A percentile compares a stretch with the other conserved stretches of the same genome.
These are phyloP conservation scores for Drosophila kurseongensis DNA, from an alignment of 1,140 invertebrate genomes.

Conservation along the genomic window DNA sequence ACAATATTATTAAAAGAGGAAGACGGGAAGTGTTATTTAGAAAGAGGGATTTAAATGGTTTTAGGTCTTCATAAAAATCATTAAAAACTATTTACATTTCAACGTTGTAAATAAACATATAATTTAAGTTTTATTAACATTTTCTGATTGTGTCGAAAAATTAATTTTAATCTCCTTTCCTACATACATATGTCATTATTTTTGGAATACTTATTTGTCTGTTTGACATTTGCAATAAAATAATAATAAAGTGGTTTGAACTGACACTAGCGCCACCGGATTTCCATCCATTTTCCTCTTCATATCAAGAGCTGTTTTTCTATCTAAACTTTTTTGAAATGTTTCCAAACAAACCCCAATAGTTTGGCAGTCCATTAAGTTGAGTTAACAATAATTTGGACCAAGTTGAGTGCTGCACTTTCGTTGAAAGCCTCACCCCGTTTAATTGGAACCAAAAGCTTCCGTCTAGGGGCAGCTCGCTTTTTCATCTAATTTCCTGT, in stretches of 20 bases:
- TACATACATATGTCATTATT: no score
- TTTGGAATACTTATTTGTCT: no score
- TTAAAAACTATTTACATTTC: background rate
- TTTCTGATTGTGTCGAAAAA: no score
- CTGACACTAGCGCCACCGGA: no score
- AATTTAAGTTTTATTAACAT: background rate
- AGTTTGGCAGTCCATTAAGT: conserved; percentile 18
- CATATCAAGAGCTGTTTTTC: background rate
- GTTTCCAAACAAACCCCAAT: background rate
- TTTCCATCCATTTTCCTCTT: background rate
- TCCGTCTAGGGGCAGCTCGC: conserved; percentile 24
- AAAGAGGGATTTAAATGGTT: background rate
- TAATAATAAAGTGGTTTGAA: background rate
- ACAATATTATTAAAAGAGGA: background rate
- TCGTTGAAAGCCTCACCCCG: conserved; percentile 37
- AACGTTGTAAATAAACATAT: background rate
- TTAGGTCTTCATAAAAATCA: background rate
- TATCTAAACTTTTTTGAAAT: background rate
- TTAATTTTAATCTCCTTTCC: no score
- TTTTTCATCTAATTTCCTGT: conserved; percentile 44
- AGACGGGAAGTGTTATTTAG: background rate
- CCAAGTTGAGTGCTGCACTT: conserved; percentile 13
- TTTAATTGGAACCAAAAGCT: conserved; percentile 22
- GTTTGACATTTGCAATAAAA: background rate
- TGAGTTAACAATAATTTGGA: background rate